Conservation (phyloP, 1,140 invertebrate species). For the Neuroterus valhalla region DNA sequence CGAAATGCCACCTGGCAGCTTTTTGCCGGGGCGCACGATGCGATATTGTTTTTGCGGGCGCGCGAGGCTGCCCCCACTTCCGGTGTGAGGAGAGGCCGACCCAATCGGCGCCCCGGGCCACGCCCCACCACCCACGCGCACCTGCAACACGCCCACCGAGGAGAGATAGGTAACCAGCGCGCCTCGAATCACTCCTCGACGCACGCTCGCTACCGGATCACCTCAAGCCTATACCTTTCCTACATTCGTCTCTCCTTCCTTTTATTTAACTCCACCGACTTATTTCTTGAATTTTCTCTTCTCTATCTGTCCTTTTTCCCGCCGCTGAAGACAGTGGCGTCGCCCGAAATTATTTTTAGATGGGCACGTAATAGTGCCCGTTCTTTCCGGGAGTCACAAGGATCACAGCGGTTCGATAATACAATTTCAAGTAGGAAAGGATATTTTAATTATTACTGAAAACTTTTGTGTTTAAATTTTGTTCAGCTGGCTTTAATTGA, state of each 20-base stretch:
- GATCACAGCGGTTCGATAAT: too few species aligned
- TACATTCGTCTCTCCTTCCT: constrained; percentile 7
- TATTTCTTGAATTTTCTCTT: neutral
- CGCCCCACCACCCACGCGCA: constrained; percentile 71
- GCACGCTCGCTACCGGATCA: constrained; percentile 45
- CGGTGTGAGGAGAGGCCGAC: constrained; percentile 51
- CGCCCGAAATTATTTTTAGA: neutral
- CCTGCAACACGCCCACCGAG: constrained; percentile 68
- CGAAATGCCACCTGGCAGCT: constrained; percentile 74
- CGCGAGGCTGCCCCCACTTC: constrained; percentile 62
- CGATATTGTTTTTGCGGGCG: constrained; percentile 69
- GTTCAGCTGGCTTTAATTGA: too few species aligned
- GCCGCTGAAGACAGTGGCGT: neutral
- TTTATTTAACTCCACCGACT: constrained; percentile 34
- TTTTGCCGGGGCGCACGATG: constrained; percentile 67
- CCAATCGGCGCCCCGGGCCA: constrained; percentile 62
- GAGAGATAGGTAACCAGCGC: constrained; percentile 54
- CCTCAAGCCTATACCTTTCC: constrained; percentile 41
- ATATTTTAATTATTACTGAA: too few species aligned
- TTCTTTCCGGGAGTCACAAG: too few species aligned
- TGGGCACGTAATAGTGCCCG: neutral
- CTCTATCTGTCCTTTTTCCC: neutral
- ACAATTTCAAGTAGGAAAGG: too few species aligned
- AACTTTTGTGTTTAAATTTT: too few species aligned
- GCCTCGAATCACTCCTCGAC: constrained; percentile 34